Evolutionary conservation across 2,113 vertebrate genomes (phyloP), one percentile per base, ranked within the genome.

Genomic region (Chionodraco myersi): DNA sequence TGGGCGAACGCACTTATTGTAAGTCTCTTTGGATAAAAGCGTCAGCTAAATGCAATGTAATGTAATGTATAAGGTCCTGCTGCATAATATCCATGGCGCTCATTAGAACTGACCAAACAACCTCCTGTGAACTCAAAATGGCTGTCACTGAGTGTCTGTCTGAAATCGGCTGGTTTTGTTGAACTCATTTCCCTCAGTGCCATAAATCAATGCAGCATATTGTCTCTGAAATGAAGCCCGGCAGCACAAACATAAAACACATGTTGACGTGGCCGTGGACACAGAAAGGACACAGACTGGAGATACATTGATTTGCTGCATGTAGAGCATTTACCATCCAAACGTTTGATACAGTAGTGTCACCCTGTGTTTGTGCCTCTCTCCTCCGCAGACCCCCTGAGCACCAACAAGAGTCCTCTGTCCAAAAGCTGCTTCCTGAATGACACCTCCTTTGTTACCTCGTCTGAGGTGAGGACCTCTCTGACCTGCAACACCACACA

Each of bases 371-470:
- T 57, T 90, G 34, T 78, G 5, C 60, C 73, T 85, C 72, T 90
- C 49, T 63, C 78, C 34, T 82, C 67, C 47, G 85, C 89, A 45
- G 97, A 98, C 75, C 95, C 94, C 56, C 77, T 98, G 86, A 96
- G 94, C 94, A 92, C 93, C 95, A 97, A 94, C 94, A 98, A 97
- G 94, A 98, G 96, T 51, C 96, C 97, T 6, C 94, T 96, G 0
- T 96, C 96, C 87, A 98, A 98, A 95, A 96, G 93, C 93, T 96
- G 96, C 86, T 96, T 97, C 70, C 96, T 96, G 86, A 96, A 96
- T 13, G 97, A 98, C 91, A 95, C 96, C 86, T 96, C 96, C 0
- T 96, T 97, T 76, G 96, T 97, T 85, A 96, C 96, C 2, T 97
- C 97, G 34, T 97, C 97, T 1, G 97, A 98, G 97, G 97, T 98